Evolutionary conservation across 2,113 vertebrate genomes (phyloP), one percentile per base, ranked within the genome.

Genomic region (Ramphastos sulfuratus): DNA sequence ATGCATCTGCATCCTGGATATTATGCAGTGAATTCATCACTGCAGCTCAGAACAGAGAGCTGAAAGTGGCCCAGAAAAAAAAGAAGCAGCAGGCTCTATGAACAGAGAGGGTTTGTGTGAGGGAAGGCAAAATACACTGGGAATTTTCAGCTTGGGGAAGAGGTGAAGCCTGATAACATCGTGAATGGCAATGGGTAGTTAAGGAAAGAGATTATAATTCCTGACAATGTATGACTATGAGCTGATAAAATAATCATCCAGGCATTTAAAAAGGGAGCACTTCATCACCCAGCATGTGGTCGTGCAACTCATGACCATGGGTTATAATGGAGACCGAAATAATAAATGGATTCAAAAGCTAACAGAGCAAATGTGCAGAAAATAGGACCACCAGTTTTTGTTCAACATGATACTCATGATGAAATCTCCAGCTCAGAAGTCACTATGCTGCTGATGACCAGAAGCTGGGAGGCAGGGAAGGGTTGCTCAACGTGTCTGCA

Each of bases 201-300:
- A 85, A 91, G 69, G 72, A 85, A 94, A 84, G 77, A 93, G 76
- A 78, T 88, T 92, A 74, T 61, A 8, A 78, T 88, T 81, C 48
- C 80, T 90, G 88, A 95, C 80, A 88, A 71, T 72, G 17, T 65
- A 92, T 85, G 92, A 95, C 90, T 87, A 71, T 25, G 24, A 31
- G 61, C 48, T 96, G 93, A 96, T 96, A 92, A 94, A 94, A 95
- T 93, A 92, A 93, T 96, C 82, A 96, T 25, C 58, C 81, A 70
- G 50, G 65, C 4, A 0, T 94, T 95, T 84, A 75, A 72, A 92
- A 90, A 90, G n/a, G 67, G 67, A 95, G 7, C 46, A 89, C 90
- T 95, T 91, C 80, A 88, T 89, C 90, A 88, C 70, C 58, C 76
- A 84, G 85, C 65, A 75, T 54, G 65, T 69, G 63, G 58, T 60